Conservation (phyloP, 2,888 invertebrate genomes). For the Sinopyrophorus schimmeli region DNA sequence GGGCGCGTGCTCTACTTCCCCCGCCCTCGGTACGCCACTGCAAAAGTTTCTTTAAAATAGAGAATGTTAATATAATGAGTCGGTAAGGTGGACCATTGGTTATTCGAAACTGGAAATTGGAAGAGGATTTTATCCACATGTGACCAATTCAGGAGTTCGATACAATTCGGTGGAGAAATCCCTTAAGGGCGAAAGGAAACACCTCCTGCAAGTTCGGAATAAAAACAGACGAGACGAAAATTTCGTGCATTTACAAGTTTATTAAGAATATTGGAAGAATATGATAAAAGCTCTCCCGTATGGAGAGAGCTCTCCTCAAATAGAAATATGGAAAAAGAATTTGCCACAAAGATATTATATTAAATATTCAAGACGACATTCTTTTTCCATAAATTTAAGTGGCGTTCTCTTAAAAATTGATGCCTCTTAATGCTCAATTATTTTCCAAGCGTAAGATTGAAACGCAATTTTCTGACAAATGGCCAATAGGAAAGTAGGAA, state of each 20-base stretch:
- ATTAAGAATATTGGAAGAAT: slow-evolving; percentile 13
- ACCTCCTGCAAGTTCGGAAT: slow-evolving; percentile 20
- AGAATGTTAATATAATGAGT: slow-evolving; percentile 12
- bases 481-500: too few relatives aligned
- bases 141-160: slow-evolving; percentile 24
- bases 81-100: slow-evolving; percentile 12
- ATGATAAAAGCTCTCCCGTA: slow-evolving; percentile 7
- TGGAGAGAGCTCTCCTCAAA: slow-evolving; percentile 3
- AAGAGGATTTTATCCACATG: slow-evolving; percentile 16
- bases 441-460: too few relatives aligned
- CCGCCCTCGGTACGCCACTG: too few relatives aligned
- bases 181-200: slow-evolving; percentile 22
- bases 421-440: too few relatives aligned
- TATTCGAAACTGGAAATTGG: slow-evolving; percentile 11
- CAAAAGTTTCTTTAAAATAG: too few relatives aligned
- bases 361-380: slow-evolving; percentile 11
- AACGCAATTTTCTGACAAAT: too few relatives aligned
- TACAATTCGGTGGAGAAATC: slow-evolving; percentile 23
- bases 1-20: too few relatives aligned
- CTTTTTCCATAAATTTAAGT: slow-evolving; percentile 4
- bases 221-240: slow-evolving; percentile 9
- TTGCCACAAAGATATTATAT: slow-evolving; percentile 6
- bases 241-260: slow-evolving; percentile 10
- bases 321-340: slow-evolving; percentile 4
- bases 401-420: too few relatives aligned